Conservation (phyloP, 2,888 invertebrate genomes). For the Temnothorax unifasciatus region DNA sequence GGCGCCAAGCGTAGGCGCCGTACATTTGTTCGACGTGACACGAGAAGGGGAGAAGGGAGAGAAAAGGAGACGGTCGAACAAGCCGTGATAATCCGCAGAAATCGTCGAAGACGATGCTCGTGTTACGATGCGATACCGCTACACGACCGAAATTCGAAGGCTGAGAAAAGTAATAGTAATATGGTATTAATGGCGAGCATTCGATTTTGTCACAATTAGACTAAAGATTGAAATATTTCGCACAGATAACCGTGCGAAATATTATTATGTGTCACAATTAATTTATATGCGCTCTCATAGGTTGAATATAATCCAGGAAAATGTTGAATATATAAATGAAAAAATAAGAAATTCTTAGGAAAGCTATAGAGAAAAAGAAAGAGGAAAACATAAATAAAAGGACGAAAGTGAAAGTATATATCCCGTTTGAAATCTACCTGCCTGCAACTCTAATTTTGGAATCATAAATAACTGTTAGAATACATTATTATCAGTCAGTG, state of each 20-base stretch:
- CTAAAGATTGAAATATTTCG: background rate
- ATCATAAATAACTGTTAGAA: background rate
- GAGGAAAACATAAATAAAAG: background rate
- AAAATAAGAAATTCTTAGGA: background rate
- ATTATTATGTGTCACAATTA: background rate
- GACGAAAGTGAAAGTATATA: background rate
- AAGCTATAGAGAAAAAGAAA: background rate
- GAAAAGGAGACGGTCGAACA: slow-evolving; percentile 32
- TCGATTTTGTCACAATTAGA: background rate
- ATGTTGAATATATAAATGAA: background rate
- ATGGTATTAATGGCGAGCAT: slow-evolving; percentile 55
- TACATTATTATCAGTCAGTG: background rate
- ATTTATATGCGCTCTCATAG: background rate
- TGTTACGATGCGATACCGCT: slow-evolving; percentile 78
- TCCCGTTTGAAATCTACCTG: background rate
- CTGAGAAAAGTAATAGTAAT: slow-evolving; percentile 73
- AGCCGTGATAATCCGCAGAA: slow-evolving; percentile 66
- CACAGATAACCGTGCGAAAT: no score
- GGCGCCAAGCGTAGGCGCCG: slow-evolving; percentile 82
- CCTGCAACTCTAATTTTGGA: background rate
- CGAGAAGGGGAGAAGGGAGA: slow-evolving; percentile 22
- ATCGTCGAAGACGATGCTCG: slow-evolving; percentile 76
- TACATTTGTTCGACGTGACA: slow-evolving; percentile 69
- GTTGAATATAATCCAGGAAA: background rate
- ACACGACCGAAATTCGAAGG: slow-evolving; percentile 77